These are phyloP conservation scores for Oreochromis mossambicus DNA, from an alignment of 2,797 vertebrate species.

Conservation along the genomic window DNA sequence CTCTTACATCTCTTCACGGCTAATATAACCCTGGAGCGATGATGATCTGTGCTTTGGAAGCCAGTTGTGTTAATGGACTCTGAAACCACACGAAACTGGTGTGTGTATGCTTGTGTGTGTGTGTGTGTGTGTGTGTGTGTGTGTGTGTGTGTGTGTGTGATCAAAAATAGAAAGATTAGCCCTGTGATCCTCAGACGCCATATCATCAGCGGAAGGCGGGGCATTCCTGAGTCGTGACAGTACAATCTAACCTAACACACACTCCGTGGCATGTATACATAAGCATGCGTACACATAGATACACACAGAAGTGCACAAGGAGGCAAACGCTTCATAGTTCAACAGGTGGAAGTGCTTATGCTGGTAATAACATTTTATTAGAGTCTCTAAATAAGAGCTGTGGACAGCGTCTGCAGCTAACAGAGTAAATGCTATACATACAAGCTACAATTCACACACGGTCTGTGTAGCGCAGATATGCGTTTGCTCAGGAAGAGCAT, in stretches of 20 bases:
- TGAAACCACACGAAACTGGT: slow-evolving; percentile 42
- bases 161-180: slow-evolving; percentile 31
- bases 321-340: slow-evolving; percentile 15
- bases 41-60: slow-evolving; percentile 39
- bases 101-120: not conserved
- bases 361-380: slow-evolving; percentile 69
- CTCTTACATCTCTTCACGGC: slow-evolving; percentile 26
- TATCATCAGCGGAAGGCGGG: slow-evolving; percentile 40
- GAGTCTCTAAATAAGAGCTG: slow-evolving; percentile 57
- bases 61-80: slow-evolving; percentile 46
- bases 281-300: not conserved
- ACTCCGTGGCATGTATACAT: not conserved
- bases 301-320: not conserved
- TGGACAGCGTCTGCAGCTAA: slow-evolving; percentile 53
- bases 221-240: slow-evolving; percentile 45
- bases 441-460: slow-evolving; percentile 12
- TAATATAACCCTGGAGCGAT: slow-evolving; percentile 38
- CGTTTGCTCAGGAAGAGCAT: slow-evolving; percentile 38
- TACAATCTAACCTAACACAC: slow-evolving; percentile 31
- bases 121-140: slow-evolving; percentile 12
- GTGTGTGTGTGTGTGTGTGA: slow-evolving; percentile 35
- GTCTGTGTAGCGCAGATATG: not conserved
- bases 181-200: slow-evolving; percentile 4
- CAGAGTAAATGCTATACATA: slow-evolving; percentile 46
- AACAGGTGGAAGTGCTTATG: slow-evolving; percentile 70